Conservation (phyloP, 1,140 invertebrate genomes). For the Drosophila saltans region DNA sequence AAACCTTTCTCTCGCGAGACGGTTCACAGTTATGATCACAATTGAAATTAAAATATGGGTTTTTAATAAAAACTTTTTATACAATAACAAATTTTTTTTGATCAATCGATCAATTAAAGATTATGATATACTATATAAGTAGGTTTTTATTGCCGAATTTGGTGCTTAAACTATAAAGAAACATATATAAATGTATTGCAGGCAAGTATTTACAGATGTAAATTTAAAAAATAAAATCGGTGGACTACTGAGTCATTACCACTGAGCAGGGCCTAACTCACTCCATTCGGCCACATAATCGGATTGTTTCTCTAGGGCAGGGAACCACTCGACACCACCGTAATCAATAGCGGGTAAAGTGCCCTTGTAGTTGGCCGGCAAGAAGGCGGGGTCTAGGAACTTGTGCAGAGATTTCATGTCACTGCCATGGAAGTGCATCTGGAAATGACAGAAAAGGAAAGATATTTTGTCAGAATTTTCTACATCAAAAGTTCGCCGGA, state of each 20-base stretch:
- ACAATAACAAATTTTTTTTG: no score
- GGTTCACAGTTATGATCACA: no score
- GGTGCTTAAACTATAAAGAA: slow-evolving; percentile 9
- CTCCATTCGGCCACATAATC: slow-evolving; percentile 88
- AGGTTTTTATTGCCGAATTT: slow-evolving; percentile 7
- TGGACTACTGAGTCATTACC: slow-evolving; percentile 47
- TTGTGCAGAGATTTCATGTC: slow-evolving; percentile 90
- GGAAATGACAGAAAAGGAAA: slow-evolving; percentile 84
- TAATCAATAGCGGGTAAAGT: slow-evolving; percentile 90
- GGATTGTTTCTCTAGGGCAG: slow-evolving; percentile 85
- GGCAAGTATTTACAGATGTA: slow-evolving; percentile 61
- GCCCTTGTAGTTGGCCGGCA: slow-evolving; percentile 89
- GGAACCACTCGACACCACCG: slow-evolving; percentile 89
- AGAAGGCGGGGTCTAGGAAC: slow-evolving; percentile 87
- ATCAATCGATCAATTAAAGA: no score
- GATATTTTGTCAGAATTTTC: no score
- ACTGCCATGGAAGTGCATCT: slow-evolving; percentile 91
- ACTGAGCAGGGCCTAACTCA: slow-evolving; percentile 86
- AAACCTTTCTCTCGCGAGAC: no score
- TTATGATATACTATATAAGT: not conserved
- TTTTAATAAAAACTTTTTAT: no score
- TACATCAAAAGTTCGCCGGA: not conserved
- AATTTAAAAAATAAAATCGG: slow-evolving; percentile 50
- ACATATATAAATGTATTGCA: slow-evolving; percentile 56
- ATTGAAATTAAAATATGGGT: no score